Percentiles rank a stretch among this genome's conserved stretches.
phyloP scores from a whole-genome alignment of 2,113 vertebrate species.

The Saccopteryx leptura region DNA sequence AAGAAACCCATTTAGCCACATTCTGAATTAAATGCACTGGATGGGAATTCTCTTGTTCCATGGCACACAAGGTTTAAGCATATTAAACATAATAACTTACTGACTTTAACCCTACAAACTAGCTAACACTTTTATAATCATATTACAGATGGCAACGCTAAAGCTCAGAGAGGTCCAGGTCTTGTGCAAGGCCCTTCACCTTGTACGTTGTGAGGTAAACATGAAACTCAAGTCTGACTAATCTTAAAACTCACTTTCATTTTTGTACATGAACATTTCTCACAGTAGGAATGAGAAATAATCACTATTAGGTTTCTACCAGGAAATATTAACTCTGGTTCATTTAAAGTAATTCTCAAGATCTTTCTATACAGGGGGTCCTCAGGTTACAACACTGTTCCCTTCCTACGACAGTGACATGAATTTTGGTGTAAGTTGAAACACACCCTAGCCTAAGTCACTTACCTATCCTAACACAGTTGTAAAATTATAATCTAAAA shows the following conservation, averaged over 20 bases:
- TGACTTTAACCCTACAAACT: not conserved
- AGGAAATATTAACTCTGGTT: not conserved
- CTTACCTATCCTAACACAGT: no score
- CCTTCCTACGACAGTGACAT: no score
- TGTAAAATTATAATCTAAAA: no score
- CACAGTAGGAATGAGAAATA: not conserved
- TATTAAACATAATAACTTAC: not conserved
- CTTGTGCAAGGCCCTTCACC: not conserved
- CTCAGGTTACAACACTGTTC: no score
- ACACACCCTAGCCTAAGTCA: no score
- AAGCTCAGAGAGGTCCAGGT: not conserved
- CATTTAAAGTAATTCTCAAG: constrained; percentile 5
- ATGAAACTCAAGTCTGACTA: not conserved
- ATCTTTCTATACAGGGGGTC: not conserved
- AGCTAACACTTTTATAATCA: not conserved
- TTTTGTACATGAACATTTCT: not conserved
- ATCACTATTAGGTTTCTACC: not conserved
- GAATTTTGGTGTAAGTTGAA: no score
- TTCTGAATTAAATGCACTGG: not conserved
- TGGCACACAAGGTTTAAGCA: not conserved
- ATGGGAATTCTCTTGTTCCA: not conserved
- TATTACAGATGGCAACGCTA: not conserved
- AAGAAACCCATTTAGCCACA: not conserved
- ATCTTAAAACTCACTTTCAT: constrained; percentile 22
- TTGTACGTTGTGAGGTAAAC: not conserved